Evolutionary conservation across 2,797 vertebrate genomes (phyloP).

Genomic region (Erethizon dorsatum): DNA sequence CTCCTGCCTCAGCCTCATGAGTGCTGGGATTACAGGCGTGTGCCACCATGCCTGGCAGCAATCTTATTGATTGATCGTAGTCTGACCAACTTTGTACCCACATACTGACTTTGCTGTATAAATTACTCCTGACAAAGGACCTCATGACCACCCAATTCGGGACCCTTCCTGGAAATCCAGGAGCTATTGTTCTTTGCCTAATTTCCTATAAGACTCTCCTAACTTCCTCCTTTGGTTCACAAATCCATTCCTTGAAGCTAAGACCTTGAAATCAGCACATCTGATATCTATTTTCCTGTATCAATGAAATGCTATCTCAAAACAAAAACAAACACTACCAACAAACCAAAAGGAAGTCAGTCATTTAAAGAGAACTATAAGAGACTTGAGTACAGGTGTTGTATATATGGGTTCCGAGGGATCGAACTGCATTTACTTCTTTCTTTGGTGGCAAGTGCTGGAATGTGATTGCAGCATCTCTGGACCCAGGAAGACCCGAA

Average conservation of each 20-base stretch:
- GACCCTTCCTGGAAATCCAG: not conserved
- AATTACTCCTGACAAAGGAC: not conserved
- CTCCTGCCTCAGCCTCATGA: not conserved
- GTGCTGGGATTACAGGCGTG: not conserved
- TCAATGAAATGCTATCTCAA: not conserved
- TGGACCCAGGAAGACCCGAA: not conserved
- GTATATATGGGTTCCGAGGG: not conserved
- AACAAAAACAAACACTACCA: not conserved
- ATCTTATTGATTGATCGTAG: not conserved
- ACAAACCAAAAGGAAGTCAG: not conserved
- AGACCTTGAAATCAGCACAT: not conserved
- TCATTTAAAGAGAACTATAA: not conserved
- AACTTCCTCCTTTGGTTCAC: not conserved
- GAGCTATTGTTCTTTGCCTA: not conserved
- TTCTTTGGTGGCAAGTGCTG: not conserved
- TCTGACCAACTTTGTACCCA: not conserved
- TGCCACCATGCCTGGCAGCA: not conserved
- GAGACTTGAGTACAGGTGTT: not conserved
- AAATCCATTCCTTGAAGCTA: not conserved
- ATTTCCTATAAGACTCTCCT: not conserved
- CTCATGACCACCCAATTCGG: not conserved
- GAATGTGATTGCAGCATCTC: accelerated
- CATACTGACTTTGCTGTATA: not conserved
- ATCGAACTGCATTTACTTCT: not conserved
- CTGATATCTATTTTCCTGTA: not conserved